These are phyloP conservation scores for Etheostoma nigrum DNA, from an alignment of 2,797 vertebrate species.

Conservation along the genomic window DNA sequence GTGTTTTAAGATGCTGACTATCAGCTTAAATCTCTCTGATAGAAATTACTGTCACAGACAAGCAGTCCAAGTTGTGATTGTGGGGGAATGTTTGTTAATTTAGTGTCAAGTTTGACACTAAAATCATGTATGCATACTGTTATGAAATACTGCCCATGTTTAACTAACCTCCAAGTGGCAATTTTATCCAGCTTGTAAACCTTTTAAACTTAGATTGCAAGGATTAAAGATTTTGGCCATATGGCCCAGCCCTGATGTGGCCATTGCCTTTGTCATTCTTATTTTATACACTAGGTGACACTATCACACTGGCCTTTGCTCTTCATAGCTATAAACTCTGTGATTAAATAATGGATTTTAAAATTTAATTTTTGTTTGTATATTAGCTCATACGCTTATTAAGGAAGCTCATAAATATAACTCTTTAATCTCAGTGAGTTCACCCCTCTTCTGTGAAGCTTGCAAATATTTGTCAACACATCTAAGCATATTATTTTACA, in stretches of 20 bases:
- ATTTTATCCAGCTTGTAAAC: background rate
- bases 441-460: conserved; percentile 20
- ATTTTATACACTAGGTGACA: conserved; percentile 48
- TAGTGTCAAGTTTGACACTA: too few species aligned
- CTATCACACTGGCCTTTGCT: conserved; percentile 19
- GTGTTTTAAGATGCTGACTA: too few species aligned
- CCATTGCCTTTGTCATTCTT: conserved; percentile 2
- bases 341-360: conserved; percentile 48
- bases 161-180: background rate
- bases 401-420: conserved; percentile 49
- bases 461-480: conserved; percentile 33
- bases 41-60: too few species aligned
- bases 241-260: background rate
- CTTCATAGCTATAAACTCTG: conserved; percentile 25
- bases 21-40: too few species aligned
- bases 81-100: too few species aligned
- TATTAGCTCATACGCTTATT: conserved; percentile 51
- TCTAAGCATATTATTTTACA: conserved; percentile 7
- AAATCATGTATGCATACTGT: background rate
- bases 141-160: background rate
- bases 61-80: too few species aligned
- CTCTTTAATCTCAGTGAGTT: conserved; percentile 50
- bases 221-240: too few species aligned
- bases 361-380: conserved; percentile 59
- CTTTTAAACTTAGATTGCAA: background rate